Conservation (phyloP, 2,797 vertebrate species). For the Phalanger gymnotis region DNA sequence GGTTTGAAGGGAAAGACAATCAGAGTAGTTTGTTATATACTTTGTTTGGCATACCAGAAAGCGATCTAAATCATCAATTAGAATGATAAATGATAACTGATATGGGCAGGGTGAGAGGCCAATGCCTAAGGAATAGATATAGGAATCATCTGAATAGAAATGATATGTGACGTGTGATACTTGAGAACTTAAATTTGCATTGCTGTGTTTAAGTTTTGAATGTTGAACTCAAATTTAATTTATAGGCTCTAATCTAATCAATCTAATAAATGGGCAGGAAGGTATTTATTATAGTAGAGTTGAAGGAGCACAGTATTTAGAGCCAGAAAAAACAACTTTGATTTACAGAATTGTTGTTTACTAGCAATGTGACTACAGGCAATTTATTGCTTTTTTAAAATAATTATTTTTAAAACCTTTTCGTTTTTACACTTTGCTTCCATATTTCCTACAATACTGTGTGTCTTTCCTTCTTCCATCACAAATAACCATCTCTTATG, state of each 20-base stretch:
- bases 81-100: neutral
- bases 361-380: neutral
- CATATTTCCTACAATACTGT: neutral
- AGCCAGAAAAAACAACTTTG: neutral
- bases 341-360: neutral
- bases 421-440: neutral
- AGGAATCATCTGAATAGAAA: neutral
- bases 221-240: neutral
- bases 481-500: neutral
- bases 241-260: neutral
- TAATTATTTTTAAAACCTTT: neutral
- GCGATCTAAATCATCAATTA: neutral
- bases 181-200: neutral
- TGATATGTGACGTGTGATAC: neutral
- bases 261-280: neutral
- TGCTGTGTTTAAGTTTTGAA: neutral
- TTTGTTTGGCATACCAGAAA: neutral
- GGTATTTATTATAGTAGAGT: neutral
- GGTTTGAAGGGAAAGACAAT: neutral
- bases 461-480: neutral
- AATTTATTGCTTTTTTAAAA: neutral
- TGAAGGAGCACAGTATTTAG: neutral
- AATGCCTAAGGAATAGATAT: neutral
- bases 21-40: neutral
- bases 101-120: neutral